A percentile compares a stretch with the other conserved stretches of the same genome.
These are phyloP conservation scores for Ostrea denselamellosa DNA, from an alignment of 1,140 invertebrate species.

Conservation along the genomic window DNA sequence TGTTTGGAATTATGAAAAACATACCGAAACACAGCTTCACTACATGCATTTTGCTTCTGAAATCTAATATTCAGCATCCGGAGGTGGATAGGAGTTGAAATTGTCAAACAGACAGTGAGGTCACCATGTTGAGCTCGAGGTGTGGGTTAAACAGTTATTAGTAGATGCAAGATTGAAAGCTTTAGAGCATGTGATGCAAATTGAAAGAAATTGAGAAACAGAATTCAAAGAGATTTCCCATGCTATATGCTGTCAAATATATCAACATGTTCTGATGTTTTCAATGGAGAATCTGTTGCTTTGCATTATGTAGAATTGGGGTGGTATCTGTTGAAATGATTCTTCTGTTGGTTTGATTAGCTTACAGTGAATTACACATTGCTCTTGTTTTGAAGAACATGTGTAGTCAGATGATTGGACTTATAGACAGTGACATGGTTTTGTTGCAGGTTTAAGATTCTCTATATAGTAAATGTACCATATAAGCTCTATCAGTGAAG, in stretches of 20 bases:
- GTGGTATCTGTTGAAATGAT: too few relatives aligned
- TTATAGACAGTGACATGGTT: too few relatives aligned
- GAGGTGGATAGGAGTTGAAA: neutral
- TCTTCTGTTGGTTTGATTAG: too few relatives aligned
- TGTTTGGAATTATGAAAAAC: neutral
- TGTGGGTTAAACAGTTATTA: neutral
- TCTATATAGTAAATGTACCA: too few relatives aligned
- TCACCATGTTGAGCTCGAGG: neutral
- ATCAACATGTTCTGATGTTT: neutral
- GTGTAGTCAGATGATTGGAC: too few relatives aligned
- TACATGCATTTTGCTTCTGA: neutral
- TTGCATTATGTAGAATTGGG: neutral
- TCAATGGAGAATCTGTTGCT: neutral
- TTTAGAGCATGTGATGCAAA: neutral
- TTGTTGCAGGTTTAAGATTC: too few relatives aligned
- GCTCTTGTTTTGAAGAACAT: too few relatives aligned
- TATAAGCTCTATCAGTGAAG: too few relatives aligned
- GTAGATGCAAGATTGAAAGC: neutral
- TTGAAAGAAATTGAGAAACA: neutral
- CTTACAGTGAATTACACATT: too few relatives aligned
- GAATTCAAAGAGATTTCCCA: neutral
- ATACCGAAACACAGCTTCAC: neutral
- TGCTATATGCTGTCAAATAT: neutral
- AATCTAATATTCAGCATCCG: neutral
- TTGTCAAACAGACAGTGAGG: conserved; percentile 4